Evolutionary conservation across 2,113 vertebrate species (phyloP).

Genomic region (Callospermophilus lateralis): DNA sequence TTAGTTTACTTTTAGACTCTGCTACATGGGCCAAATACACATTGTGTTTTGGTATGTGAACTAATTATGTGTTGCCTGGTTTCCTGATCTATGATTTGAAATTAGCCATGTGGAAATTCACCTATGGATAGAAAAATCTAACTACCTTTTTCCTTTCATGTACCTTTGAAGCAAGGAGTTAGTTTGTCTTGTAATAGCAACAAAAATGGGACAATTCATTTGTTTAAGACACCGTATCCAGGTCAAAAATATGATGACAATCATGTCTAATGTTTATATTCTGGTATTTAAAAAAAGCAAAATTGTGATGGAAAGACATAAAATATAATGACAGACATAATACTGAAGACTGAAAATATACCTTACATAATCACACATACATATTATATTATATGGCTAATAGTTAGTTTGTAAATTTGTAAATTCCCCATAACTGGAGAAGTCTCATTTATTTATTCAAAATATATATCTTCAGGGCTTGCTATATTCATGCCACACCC

Average conservation of each 20-base stretch:
- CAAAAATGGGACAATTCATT: neutral
- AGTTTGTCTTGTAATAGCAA: neutral
- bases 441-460: conserved; percentile 2
- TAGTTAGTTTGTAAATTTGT: neutral
- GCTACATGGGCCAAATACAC: neutral
- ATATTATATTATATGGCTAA: neutral
- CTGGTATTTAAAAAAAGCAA: neutral
- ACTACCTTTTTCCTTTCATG: neutral
- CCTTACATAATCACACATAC: neutral
- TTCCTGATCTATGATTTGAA: neutral
- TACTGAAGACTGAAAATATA: neutral
- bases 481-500: neutral
- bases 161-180: neutral
- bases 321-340: neutral
- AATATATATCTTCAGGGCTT: neutral
- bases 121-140: neutral
- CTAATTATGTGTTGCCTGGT: neutral
- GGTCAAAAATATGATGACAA: neutral
- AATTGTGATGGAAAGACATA: neutral
- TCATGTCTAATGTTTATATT: neutral
- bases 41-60: neutral
- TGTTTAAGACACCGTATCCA: neutral
- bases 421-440: neutral
- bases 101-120: conserved; percentile 19
- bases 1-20: neutral